phyloP scores from a whole-genome alignment of 1,140 invertebrate genomes.

The Dendroctonus ponderosae region DNA sequence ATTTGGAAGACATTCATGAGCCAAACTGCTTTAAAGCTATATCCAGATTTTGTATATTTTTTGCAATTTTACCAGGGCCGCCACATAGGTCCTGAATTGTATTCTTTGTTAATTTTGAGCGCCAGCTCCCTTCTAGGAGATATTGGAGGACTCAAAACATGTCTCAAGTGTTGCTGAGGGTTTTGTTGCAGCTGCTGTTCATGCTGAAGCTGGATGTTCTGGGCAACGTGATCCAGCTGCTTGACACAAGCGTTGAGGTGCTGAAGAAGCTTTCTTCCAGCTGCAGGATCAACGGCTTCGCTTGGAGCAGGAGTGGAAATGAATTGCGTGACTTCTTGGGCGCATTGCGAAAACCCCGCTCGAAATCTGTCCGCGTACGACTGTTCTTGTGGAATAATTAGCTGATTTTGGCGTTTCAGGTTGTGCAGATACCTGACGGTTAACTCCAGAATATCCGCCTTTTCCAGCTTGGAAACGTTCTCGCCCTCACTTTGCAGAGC shows the following conservation, averaged over 20 bases:
- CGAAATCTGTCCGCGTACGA: conserved; percentile 79
- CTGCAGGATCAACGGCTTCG: conserved; percentile 48
- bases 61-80: conserved; percentile 47
- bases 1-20: conserved; percentile 33
- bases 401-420: conserved; percentile 70
- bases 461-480: conserved; percentile 90
- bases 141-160: conserved; percentile 40
- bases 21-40: conserved; percentile 24
- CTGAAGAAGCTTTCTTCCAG: conserved; percentile 52
- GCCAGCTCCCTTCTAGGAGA: conserved; percentile 35
- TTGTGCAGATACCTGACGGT: conserved; percentile 89
- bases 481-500: conserved; percentile 82
- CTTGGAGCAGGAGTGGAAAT: conserved; percentile 52
- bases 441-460: conserved; percentile 94
- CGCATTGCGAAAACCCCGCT: conserved; percentile 88
- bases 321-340: conserved; percentile 86
- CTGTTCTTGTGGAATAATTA: conserved; percentile 62
- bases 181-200: conserved; percentile 26
- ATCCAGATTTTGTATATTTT: too few relatives aligned
- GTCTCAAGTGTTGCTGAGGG: conserved; percentile 8
- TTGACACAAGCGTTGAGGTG: conserved; percentile 52
- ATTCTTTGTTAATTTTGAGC: conserved; percentile 12
- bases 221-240: conserved; percentile 46
- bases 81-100: conserved; percentile 44
- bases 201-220: conserved; percentile 32